Conservation (phyloP, 2,888 invertebrate genomes). For the Tuberolachnus salignus region DNA sequence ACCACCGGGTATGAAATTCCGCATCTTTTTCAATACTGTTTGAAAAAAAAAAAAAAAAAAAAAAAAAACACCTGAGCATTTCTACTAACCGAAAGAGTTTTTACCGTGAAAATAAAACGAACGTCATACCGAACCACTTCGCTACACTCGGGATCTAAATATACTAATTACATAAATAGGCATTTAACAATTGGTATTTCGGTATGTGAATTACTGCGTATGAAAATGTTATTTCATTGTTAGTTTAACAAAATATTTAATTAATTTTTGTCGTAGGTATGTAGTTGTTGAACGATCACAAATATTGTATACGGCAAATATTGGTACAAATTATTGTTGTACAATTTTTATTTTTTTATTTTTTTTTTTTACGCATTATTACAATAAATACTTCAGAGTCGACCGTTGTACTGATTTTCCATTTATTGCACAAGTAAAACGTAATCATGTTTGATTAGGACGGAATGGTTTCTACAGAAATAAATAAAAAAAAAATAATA, state of each 20-base stretch:
- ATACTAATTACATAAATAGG: too few species aligned
- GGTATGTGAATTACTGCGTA: neutral
- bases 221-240: neutral
- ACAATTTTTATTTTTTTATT: neutral
- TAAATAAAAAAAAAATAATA: too few species aligned
- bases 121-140: too few species aligned
- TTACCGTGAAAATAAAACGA: too few species aligned
- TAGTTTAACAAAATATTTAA: constrained; percentile 4
- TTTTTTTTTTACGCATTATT: neutral
- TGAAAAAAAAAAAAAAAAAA: too few species aligned
- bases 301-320: neutral
- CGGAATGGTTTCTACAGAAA: constrained; percentile 26
- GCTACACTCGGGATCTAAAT: too few species aligned
- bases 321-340: neutral
- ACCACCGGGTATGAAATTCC: too few species aligned
- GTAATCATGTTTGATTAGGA: constrained; percentile 44
- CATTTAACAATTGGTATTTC: too few species aligned
- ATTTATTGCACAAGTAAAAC: neutral
- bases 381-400: neutral
- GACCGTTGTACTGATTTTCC: neutral
- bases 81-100: too few species aligned
- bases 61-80: too few species aligned
- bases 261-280: neutral
- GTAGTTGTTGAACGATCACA: neutral
- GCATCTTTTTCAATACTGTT: too few species aligned